Evolutionary conservation across 30 jellyfish, hydroid and myxozoan species (phyloP).

Genomic region (Phacellophora camtschatica): DNA sequence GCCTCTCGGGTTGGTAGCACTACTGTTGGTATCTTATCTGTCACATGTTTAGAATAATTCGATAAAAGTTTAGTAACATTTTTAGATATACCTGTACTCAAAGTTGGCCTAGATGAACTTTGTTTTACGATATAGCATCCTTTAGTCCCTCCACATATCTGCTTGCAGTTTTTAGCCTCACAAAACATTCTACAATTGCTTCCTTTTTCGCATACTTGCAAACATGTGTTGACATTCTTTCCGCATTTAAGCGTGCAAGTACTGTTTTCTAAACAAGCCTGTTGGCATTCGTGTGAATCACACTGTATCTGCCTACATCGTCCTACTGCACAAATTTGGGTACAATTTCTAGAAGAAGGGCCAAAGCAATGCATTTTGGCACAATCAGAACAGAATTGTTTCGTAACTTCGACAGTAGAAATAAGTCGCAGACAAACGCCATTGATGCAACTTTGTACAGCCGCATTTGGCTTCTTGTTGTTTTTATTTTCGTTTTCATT

Average conservation of each 20-base stretch:
- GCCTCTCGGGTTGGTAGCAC: too few species aligned
- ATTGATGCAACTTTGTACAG: slow-evolving; percentile 82
- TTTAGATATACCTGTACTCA: too few species aligned
- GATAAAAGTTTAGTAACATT: too few species aligned
- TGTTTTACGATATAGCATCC: slow-evolving; percentile 1
- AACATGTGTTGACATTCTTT: slow-evolving; percentile 45
- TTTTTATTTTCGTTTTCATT: not conserved
- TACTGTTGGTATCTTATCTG: too few species aligned
- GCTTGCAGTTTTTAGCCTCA: slow-evolving; percentile 68
- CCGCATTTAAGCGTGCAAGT: slow-evolving; percentile 78
- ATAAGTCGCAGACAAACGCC: slow-evolving; percentile 69
- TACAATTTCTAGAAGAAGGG: slow-evolving; percentile 67
- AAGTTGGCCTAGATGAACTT: not conserved
- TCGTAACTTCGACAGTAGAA: slow-evolving; percentile 62
- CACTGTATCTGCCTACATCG: slow-evolving; percentile 61
- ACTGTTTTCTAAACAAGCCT: slow-evolving; percentile 82
- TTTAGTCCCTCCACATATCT: slow-evolving; percentile 30
- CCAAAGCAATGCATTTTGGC: slow-evolving; percentile 75
- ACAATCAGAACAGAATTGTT: slow-evolving; percentile 88
- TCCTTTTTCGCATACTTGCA: slow-evolving; percentile 78
- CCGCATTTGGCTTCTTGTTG: not conserved
- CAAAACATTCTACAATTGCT: slow-evolving; percentile 79
- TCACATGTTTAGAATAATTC: too few species aligned
- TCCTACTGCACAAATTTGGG: slow-evolving; percentile 80
- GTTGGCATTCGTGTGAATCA: slow-evolving; percentile 81